Base-by-base conservation (phyloP, 2,113 vertebrate species). In the Entelurus aequoreus region DNA sequence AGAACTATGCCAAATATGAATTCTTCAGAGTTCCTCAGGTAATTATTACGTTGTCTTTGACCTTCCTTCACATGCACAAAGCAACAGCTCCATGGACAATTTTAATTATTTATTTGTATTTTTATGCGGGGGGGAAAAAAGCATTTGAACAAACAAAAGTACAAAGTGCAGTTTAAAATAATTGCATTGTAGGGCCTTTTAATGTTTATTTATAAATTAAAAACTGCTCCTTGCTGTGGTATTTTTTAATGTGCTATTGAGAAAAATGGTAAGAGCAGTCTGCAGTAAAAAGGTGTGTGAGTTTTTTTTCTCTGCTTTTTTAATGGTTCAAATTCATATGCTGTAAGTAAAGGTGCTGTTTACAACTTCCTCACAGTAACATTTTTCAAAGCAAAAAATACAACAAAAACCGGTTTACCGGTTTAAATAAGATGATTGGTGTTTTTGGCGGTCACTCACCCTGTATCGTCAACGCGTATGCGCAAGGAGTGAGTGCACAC, bases 1-100 rank as follows among this genome's bases (percentile, higher is more conserved):
- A 99, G 92, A 98, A 99, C 88, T 99, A 97, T 60, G 96, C 93
- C 81, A 99, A 98, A 89, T 98, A 99, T 0, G 97, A 98, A 90
- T 97, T 98, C 87, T 99, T 99, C 88, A 98, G 93, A 90, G 96
- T 93, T 80, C 96, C 96, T 10, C 72, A 90, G 92, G 97, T 98
- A 83, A 81, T 59, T 62, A 5, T 42, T 65, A 46, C 12, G 10
- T 69, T 48, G 60, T 60, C 46, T 19, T 15, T 5, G 5, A 70
- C 51, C n/a, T 57, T 57, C 65, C 13, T 60, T 54, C 8, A 65
- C 54, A 47, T 54, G 48, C 11, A 74, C 49, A 68, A 64, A 10
- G 35, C 46, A 19, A 40, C n/a, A 48, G 28, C 15, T 51, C 15
- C 4, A n/a, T 4, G 3, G 15, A 5, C 5, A 42, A 13, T 21